Evolutionary conservation across 2,888 invertebrate species (phyloP).

Genomic region (Agriopis leucophaearia): DNA sequence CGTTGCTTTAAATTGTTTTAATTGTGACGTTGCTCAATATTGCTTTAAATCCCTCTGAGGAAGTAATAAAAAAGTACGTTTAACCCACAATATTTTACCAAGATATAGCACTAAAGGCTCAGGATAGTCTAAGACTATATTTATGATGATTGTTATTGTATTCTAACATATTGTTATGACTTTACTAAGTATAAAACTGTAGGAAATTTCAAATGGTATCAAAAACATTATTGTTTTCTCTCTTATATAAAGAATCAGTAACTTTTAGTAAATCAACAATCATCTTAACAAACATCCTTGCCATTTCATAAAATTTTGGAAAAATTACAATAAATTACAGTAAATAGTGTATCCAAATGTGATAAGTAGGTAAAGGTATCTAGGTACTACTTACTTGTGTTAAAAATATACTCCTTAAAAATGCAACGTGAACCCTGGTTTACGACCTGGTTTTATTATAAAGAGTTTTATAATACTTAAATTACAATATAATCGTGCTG

Average conservation of each 20-base stretch:
- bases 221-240: background rate
- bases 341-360: conserved; percentile 32
- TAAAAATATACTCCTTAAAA: conserved; percentile 33
- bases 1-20: too few relatives aligned
- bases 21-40: too few relatives aligned
- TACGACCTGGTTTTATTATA: too few relatives aligned
- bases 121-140: too few relatives aligned
- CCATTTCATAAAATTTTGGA: conserved; percentile 18
- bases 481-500: conserved; percentile 8
- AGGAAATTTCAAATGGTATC: background rate
- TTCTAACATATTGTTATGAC: background rate
- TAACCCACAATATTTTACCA: too few relatives aligned
- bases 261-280: background rate
- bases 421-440: conserved; percentile 30
- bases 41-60: too few relatives aligned
- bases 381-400: conserved; percentile 15
- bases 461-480: conserved; percentile 9
- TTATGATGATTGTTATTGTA: background rate
- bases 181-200: background rate
- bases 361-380: conserved; percentile 14
- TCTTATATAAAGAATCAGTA: background rate
- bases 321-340: conserved; percentile 12
- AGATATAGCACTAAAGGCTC: too few relatives aligned
- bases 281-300: background rate
- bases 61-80: too few relatives aligned